A percentile compares a stretch with the other conserved stretches of the same genome.
Conservation (phyloP, 2,888 invertebrate species). For the Esperia sulphurella region DNA sequence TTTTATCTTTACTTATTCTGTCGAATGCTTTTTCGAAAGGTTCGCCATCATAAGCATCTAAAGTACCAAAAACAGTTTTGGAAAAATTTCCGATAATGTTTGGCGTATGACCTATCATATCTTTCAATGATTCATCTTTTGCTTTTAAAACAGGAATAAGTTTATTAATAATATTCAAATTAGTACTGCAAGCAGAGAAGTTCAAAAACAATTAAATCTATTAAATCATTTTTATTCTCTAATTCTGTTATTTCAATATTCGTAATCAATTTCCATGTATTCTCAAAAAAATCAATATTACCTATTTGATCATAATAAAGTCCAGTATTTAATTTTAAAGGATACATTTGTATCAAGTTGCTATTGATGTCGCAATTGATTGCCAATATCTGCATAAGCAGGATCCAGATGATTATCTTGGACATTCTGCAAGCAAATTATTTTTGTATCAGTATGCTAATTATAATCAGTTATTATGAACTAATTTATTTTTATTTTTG, state of each 20-base stretch:
- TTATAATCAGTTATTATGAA: slow-evolving; percentile 1
- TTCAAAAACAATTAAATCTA: neutral
- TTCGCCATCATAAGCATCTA: neutral
- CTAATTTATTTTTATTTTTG: neutral
- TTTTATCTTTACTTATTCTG: neutral
- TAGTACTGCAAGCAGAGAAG: neutral
- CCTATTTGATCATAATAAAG: neutral
- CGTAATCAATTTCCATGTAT: neutral
- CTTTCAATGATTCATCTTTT: no score
- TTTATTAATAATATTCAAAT: neutral
- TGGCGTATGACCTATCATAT: no score
- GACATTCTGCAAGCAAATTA: neutral
- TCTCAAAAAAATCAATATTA: neutral
- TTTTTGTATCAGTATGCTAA: neutral
- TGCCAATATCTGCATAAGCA: neutral
- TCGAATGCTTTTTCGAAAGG: neutral
- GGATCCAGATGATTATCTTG: neutral
- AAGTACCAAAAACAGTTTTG: neutral
- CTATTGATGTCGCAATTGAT: neutral
- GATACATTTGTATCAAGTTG: neutral
- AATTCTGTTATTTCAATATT: neutral
- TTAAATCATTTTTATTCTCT: neutral
- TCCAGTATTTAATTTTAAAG: neutral
- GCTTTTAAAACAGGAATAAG: neutral
- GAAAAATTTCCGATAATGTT: neutral